These are phyloP conservation scores for Agelaius tricolor DNA, from an alignment of 2,113 vertebrate genomes.

Conservation along the genomic window DNA sequence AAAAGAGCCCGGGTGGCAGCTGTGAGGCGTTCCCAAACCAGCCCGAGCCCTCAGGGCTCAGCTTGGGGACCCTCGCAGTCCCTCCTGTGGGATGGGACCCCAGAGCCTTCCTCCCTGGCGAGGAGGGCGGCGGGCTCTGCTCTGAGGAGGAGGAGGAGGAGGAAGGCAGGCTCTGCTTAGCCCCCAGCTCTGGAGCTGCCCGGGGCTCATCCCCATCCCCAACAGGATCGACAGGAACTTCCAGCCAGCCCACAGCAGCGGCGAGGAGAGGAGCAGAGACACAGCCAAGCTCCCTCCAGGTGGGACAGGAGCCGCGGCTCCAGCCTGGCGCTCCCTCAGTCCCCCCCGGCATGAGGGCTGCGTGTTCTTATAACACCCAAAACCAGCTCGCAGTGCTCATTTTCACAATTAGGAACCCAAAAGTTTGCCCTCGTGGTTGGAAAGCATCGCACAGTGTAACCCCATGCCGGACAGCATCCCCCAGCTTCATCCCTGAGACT, in stretches of 20 bases:
- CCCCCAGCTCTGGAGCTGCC: neutral
- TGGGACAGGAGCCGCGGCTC: neutral
- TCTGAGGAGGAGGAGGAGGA: neutral
- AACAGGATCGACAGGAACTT: slow-evolving; percentile 13
- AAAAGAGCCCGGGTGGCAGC: accelerated
- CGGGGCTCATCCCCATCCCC: neutral
- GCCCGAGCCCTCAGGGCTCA: neutral
- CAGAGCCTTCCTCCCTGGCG: neutral
- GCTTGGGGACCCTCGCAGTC: neutral
- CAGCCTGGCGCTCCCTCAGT: neutral
- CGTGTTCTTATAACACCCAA: neutral
- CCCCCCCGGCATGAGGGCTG: accelerated
- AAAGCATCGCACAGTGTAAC: neutral
- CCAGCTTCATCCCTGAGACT: neutral
- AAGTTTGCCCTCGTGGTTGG: neutral
- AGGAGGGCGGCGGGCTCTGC: too few species aligned
- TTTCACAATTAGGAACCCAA: neutral
- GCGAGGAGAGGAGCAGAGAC: neutral
- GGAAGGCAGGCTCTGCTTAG: neutral
- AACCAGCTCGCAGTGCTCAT: neutral
- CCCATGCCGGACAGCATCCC: neutral
- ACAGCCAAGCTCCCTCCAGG: neutral
- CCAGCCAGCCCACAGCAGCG: neutral
- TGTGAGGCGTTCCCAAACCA: accelerated
- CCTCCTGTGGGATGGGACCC: too few species aligned